Evolutionary conservation across 2,113 vertebrate genomes (phyloP), one percentile per base, ranked within the genome.

Genomic region (Calypte anna): DNA sequence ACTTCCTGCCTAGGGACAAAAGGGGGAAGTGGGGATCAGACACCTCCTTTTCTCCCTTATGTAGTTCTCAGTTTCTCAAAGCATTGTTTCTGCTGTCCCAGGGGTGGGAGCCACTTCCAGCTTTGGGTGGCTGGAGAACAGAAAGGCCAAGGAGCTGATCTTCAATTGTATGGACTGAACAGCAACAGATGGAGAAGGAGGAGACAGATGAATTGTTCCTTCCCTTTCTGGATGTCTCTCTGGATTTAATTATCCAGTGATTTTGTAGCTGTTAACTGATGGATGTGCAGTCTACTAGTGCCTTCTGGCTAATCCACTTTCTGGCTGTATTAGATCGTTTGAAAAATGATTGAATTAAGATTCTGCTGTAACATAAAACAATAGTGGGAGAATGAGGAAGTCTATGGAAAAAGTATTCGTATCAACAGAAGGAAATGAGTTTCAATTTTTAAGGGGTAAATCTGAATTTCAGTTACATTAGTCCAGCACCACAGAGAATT

Each of bases 261-360:
- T 92, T 94, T 82, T 91, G 68, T 73, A 88, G 62, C 70, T 87
- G 69, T 91, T 70, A 79, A 5, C 66, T 92, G 86, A 89, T 82
- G 63, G 86, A 93, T 92, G 62, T 14, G 12, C 74, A 91, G 58
- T 73, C 70, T 91, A 70, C 68, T 43, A 93, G 53, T 61, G 78
- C 62, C 66, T 93, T 83, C 89, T 91, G 93, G 81, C 72, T 96
- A 95, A 94, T 89, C 84, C 84, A 92, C 81, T 94, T 94, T 79
- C 27, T 22, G 40, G 27, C 44, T 91, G 10, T 92, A 86, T 94
- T 94, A 93, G 69, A 82, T 92, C 89, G 81, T 66, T 68, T 82
- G 81, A 85, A 89, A 88, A 95, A 86, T 68, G 6, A 92, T 68
- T 76, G 57, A 83, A 83, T 93, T 95, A 88, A 61, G 92, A 81